phyloP scores from a whole-genome alignment of 2,888 invertebrate species.

The Cerastoderma edule region DNA sequence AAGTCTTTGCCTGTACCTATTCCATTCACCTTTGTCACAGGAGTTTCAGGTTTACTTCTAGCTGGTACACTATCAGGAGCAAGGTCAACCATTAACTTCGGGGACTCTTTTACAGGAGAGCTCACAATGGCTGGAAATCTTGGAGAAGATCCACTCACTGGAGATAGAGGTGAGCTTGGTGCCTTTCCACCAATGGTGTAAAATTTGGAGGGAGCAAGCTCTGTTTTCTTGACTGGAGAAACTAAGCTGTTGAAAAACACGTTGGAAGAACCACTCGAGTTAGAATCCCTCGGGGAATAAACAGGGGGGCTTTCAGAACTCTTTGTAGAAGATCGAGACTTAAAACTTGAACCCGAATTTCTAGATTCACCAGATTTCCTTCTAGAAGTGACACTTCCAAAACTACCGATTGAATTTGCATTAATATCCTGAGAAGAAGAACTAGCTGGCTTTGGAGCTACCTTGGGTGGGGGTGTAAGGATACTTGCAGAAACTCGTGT shows the following conservation, averaged over 20 bases:
- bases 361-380: constrained; percentile 56
- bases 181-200: constrained; percentile 22
- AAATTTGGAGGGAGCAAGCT: constrained; percentile 49
- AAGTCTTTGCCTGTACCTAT: constrained; percentile 53
- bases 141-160: not conserved
- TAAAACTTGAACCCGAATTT: constrained; percentile 58
- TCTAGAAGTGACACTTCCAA: constrained; percentile 68
- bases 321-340: constrained; percentile 51
- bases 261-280: constrained; percentile 40
- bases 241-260: constrained; percentile 51
- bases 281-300: constrained; percentile 19
- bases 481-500: constrained; percentile 77
- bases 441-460: constrained; percentile 56
- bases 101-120: constrained; percentile 9
- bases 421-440: constrained; percentile 69
- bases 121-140: constrained; percentile 1
- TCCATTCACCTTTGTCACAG: constrained; percentile 54
- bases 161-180: constrained; percentile 11
- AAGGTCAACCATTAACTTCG: constrained; percentile 43
- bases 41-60: not conserved
- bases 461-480: constrained; percentile 57
- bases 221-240: constrained; percentile 59
- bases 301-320: constrained; percentile 45
- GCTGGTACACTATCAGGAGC: not conserved
- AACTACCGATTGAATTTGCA: constrained; percentile 78